A percentile compares a stretch with the other conserved stretches of the same genome.
These are phyloP conservation scores for Drosophila kuntzei DNA, from an alignment of 2,888 invertebrate genomes.

Conservation along the genomic window DNA sequence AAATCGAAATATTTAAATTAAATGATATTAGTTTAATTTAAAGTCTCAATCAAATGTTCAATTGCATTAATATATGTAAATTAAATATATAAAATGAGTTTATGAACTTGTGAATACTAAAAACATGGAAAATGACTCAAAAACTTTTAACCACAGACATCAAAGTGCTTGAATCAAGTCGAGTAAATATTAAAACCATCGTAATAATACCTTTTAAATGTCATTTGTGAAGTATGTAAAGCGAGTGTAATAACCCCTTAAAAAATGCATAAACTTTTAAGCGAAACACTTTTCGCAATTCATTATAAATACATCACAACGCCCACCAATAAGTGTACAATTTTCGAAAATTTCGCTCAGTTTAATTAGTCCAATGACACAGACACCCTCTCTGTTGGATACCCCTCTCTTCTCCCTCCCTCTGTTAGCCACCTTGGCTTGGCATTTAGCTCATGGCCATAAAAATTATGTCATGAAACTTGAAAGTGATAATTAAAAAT, in stretches of 20 bases:
- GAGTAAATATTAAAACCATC: neutral
- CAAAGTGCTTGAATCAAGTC: neutral
- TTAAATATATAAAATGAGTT: neutral
- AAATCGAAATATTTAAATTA: no score
- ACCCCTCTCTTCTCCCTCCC: neutral
- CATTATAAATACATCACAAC: constrained; percentile 35
- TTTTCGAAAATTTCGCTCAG: constrained; percentile 17
- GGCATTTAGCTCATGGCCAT: constrained; percentile 73
- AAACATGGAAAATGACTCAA: neutral
- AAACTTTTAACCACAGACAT: neutral
- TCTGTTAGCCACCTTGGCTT: constrained; percentile 29
- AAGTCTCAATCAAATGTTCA: no score
- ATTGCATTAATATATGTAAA: no score
- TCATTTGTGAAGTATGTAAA: neutral
- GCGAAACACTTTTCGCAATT: constrained; percentile 22
- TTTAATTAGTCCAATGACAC: constrained; percentile 39
- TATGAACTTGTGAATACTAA: no score
- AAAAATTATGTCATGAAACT: constrained; percentile 74
- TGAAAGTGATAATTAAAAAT: constrained; percentile 80
- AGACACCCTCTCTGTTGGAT: constrained; percentile 11
- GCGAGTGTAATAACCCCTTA: constrained; percentile 4
- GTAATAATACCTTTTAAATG: neutral
- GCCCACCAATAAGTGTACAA: constrained; percentile 2
- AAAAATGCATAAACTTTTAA: constrained; percentile 18
- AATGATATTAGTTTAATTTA: no score